phyloP scores from a whole-genome alignment of 2,797 vertebrate genomes.

The Poecilia velifera region DNA sequence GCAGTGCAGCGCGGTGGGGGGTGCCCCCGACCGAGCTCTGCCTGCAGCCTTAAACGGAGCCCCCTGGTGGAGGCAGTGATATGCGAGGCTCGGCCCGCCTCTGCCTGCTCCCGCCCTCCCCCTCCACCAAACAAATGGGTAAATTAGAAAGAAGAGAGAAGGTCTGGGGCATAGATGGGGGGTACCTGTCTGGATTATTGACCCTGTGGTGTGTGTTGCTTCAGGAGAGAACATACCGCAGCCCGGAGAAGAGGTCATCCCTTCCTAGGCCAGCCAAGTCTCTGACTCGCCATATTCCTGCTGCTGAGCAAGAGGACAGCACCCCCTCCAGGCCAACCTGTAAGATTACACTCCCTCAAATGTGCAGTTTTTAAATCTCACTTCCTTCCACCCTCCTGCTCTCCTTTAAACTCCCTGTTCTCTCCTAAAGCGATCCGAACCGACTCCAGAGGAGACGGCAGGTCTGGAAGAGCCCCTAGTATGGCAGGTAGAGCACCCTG shows the following conservation, averaged over 20 bases:
- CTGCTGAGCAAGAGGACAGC: constrained; percentile 88
- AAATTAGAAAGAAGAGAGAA: constrained; percentile 25
- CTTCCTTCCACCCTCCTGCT: constrained; percentile 16
- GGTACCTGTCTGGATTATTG: not conserved
- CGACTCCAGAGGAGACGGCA: constrained; percentile 71
- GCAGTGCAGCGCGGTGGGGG: constrained; percentile 60
- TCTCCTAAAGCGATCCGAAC: constrained; percentile 72
- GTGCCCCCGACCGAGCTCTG: constrained; percentile 81
- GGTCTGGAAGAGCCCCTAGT: constrained; percentile 73
- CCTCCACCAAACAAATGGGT: constrained; percentile 58
- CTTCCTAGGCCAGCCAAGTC: constrained; percentile 92
- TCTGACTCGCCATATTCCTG: constrained; percentile 88
- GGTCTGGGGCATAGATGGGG: not conserved
- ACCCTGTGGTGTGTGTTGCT: constrained; percentile 34
- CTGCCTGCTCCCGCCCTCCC: constrained; percentile 77
- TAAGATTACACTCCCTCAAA: constrained; percentile 68
- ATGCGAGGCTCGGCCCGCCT: constrained; percentile 77
- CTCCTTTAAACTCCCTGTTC: constrained; percentile 2
- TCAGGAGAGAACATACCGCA: constrained; percentile 89
- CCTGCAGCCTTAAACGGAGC: constrained; percentile 83
- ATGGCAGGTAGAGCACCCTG: constrained; percentile 74
- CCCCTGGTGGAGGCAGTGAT: constrained; percentile 79
- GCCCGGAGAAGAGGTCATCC: constrained; percentile 92
- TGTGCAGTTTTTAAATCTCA: not conserved
- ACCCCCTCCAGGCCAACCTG: constrained; percentile 87